phyloP scores from a whole-genome alignment of 2,113 vertebrate genomes.

The Albula glossodonta region DNA sequence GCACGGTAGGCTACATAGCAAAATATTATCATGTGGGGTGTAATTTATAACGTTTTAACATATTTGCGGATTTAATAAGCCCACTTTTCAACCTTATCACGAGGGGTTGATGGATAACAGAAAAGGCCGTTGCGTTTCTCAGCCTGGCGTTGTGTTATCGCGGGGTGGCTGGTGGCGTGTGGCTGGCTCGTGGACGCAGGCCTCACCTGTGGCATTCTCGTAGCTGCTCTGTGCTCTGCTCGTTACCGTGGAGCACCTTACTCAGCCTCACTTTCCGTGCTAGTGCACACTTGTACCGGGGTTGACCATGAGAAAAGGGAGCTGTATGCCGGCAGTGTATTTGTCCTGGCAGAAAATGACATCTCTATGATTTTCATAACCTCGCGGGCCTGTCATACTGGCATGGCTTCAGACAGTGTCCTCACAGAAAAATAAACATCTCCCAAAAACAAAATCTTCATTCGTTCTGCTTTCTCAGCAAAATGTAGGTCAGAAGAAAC shows the following conservation, averaged over 20 bases:
- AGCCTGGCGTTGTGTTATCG: not conserved
- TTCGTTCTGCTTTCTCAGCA: conserved; percentile 29
- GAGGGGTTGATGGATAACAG: too few species aligned
- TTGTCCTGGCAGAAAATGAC: conserved; percentile 29
- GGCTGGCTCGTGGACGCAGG: not conserved
- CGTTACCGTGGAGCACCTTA: not conserved
- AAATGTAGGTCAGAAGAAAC: conserved; percentile 26
- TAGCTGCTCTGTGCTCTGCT: not conserved
- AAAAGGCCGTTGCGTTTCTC: not conserved
- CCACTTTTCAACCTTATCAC: too few species aligned
- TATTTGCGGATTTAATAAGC: too few species aligned
- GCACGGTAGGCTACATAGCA: too few species aligned
- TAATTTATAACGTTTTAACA: too few species aligned
- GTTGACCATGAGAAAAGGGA: conserved; percentile 16
- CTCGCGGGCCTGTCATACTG: conserved; percentile 25
- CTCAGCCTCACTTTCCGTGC: not conserved
- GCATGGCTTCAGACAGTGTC: conserved; percentile 20
- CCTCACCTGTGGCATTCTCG: too few species aligned
- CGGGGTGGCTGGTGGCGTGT: too few species aligned
- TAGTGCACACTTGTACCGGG: conserved; percentile 11
- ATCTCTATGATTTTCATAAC: conserved; percentile 27
- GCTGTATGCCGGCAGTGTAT: conserved; percentile 20
- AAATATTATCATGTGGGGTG: too few species aligned
- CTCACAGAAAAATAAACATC: conserved; percentile 22
- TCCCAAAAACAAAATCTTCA: conserved; percentile 31